A percentile compares a stretch with the other conserved stretches of the same genome.
Evolutionary conservation across 2,113 vertebrate species (phyloP).

Genomic region (Tachycineta bicolor): DNA sequence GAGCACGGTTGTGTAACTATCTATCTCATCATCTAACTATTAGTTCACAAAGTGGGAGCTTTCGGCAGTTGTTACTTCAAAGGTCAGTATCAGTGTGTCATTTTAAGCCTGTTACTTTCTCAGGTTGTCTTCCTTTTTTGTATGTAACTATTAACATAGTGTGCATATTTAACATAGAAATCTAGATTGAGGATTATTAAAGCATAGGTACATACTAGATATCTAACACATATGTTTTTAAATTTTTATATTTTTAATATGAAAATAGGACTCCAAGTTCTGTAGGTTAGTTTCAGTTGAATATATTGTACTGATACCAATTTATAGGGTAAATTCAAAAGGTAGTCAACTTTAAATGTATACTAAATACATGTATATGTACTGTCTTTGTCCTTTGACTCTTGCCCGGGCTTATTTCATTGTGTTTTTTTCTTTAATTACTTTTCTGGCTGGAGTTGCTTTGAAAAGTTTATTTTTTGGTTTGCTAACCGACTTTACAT

Average conservation of each 20-base stretch:
- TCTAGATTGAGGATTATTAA: not conserved
- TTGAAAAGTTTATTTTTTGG: not conserved
- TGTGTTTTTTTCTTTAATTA: not conserved
- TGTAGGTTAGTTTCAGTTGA: not conserved
- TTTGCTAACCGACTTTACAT: not conserved
- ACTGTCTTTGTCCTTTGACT: not conserved
- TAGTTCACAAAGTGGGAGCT: conserved; percentile 84
- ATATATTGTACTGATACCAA: not conserved
- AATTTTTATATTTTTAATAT: not conserved
- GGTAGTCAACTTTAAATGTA: not conserved
- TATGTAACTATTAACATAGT: not conserved
- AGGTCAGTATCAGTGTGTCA: conserved; percentile 77
- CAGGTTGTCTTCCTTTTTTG: not conserved
- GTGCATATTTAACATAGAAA: not conserved
- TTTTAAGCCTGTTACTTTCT: not conserved
- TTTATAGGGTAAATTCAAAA: not conserved
- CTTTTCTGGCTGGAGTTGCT: not conserved
- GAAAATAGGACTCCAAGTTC: not conserved
- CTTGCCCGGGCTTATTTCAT: not conserved
- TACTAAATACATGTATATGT: not conserved
- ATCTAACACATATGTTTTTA: not conserved
- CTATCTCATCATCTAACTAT: conserved; percentile 87
- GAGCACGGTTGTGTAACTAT: conserved; percentile 92
- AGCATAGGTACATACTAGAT: not conserved
- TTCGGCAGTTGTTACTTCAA: conserved; percentile 85